A percentile compares a stretch with the other conserved stretches of the same genome.
Evolutionary conservation across 2,888 invertebrate genomes (phyloP).

Genomic region (Himalopsyche anomala): DNA sequence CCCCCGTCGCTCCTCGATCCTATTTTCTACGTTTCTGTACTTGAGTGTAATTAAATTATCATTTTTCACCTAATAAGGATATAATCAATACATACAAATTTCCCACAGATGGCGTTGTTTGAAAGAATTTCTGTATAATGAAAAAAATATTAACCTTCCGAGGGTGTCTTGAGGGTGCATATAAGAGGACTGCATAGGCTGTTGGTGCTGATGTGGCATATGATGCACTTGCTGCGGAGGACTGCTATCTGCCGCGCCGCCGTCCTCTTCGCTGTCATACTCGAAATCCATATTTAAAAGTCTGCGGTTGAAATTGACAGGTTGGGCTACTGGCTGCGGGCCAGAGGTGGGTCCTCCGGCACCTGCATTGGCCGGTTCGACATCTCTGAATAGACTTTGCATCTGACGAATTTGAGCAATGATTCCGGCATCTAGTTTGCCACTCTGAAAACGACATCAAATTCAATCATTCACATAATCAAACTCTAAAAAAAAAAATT

Average conservation of each 20-base stretch:
- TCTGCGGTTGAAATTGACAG: constrained; percentile 88
- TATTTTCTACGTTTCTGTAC: no score
- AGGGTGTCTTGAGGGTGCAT: constrained; percentile 70
- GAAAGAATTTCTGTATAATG: background rate
- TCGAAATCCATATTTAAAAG: constrained; percentile 88
- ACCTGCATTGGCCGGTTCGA: background rate
- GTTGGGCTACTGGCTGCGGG: constrained; percentile 62
- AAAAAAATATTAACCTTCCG: constrained; percentile 70
- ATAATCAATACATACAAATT: no score
- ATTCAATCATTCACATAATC: constrained; percentile 58
- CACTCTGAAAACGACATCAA: constrained; percentile 66
- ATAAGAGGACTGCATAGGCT: constrained; percentile 52
- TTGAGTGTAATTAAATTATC: no score
- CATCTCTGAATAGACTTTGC: constrained; percentile 77
- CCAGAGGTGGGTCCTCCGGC: constrained; percentile 23
- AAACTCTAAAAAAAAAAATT: background rate
- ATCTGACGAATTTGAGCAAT: constrained; percentile 80
- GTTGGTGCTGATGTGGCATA: constrained; percentile 65
- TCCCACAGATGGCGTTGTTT: no score
- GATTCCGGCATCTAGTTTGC: constrained; percentile 66
- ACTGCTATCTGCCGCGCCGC: constrained; percentile 69
- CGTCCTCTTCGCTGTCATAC: constrained; percentile 95
- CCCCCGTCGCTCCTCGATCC: no score
- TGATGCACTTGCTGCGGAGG: constrained; percentile 57
- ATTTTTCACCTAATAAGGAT: no score